Evolutionary conservation across 2,888 invertebrate species (phyloP), one percentile per base, ranked within the genome.

Genomic region (Caenorhabditis angaria): DNA sequence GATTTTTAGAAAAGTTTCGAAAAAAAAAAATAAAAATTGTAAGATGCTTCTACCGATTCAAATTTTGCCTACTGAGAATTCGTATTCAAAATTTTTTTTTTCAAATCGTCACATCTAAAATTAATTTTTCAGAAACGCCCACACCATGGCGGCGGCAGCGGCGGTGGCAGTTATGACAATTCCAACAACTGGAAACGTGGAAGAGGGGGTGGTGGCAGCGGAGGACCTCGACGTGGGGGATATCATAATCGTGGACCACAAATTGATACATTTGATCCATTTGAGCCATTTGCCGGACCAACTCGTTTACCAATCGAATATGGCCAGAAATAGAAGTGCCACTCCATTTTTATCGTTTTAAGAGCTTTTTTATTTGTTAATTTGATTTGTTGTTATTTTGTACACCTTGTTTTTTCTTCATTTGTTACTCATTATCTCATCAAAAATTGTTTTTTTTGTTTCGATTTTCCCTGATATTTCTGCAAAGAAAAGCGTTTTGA

Each of bases 211-310:
- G 60, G 70, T 18, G 57, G 73, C 2, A 58, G 73, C 0, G 61
- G 66, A 10, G 61, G 61, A 28, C 18, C 58, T 54, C 55, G 61
- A n/a, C 57, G 65, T 50, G 63, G 72, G 32, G 64, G 68, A n/a
- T 32, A 41, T 29, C 58, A 66, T 22, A 20, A 54, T 22, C 53
- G 61, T 12, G 28, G 50, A n/a, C 62, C 57, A 18, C 29, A 50
- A 14, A 8, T 41, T 24, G 70, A 68, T 28, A 57, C 41, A 0
- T 81, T 81, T 62, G 81, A 81, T 56, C 81, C 81, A n/a, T 81
- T 81, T 58, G 81, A 81, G 70, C 81, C 81, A 6, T 81, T 81
- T 51, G 65, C 72, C 24, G 81, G 81, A 18, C 72, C 68, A 12
- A 50, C 55, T 35, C 65, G 65, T 48, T 69, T 78, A 24, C 78